Conservation (phyloP, 2,888 invertebrate species). For the Folsomia candida region DNA sequence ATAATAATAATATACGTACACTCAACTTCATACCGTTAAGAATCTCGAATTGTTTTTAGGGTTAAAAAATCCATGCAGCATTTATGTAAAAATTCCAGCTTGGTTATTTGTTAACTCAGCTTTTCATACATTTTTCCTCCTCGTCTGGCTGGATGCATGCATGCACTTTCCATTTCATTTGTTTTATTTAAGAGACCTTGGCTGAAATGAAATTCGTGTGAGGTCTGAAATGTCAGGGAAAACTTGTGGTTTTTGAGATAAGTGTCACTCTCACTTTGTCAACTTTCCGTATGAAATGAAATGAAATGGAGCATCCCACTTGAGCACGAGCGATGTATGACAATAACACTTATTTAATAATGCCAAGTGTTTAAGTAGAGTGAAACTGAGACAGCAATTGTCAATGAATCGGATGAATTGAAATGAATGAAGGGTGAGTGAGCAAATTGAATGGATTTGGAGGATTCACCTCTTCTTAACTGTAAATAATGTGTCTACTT, state of each 20-base stretch:
- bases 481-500: no score
- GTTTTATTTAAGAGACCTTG: background rate
- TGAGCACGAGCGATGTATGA: background rate
- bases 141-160: no score
- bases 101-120: background rate
- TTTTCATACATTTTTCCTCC: background rate
- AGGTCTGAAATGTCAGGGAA: background rate
- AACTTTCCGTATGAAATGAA: background rate
- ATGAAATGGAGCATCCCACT: slow-evolving; percentile 7
- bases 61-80: background rate
- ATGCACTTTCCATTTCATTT: slow-evolving; percentile 4
- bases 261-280: slow-evolving; percentile 1
- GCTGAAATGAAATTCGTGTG: background rate
- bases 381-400: background rate
- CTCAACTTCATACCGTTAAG: background rate
- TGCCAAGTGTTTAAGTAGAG: no score
- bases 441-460: background rate
- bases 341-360: background rate
- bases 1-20: no score
- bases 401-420: background rate
- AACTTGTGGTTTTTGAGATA: background rate
- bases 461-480: background rate
- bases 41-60: no score
- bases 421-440: background rate
- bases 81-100: background rate